Percentiles rank a stretch among this genome's conserved stretches.
Evolutionary conservation across 2,797 vertebrate species (phyloP).

Genomic region (Hapalemur alaotrensis): DNA sequence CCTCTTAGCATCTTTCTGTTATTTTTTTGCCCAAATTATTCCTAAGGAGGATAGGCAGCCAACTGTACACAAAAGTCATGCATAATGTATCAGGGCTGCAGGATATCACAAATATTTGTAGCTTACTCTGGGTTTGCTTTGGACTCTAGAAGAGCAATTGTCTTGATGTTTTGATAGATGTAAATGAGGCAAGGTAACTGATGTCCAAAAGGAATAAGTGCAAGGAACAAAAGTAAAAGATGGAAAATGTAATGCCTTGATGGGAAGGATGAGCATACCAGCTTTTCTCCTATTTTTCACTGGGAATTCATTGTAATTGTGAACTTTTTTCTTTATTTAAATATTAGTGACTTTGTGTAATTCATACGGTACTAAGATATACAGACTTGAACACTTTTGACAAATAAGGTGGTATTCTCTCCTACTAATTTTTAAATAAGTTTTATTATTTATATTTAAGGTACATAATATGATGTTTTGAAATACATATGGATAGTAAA

Average conservation of each 20-base stretch:
- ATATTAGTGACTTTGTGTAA: not conserved
- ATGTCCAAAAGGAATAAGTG: not conserved
- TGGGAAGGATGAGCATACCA: not conserved
- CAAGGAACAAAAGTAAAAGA: not conserved
- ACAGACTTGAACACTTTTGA: not conserved
- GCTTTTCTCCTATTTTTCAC: not conserved
- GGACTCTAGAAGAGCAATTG: not conserved
- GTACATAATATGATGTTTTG: not conserved
- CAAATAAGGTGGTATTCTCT: not conserved
- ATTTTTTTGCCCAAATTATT: not conserved
- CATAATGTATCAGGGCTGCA: not conserved
- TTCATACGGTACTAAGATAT: not conserved
- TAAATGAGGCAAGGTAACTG: not conserved
- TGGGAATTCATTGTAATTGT: not conserved
- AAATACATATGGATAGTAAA: not conserved
- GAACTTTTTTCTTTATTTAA: not conserved
- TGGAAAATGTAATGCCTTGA: not conserved
- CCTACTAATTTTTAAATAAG: not conserved
- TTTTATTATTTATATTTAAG: not conserved
- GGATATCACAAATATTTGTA: not conserved
- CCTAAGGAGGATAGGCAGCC: not conserved
- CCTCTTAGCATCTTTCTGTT: not conserved
- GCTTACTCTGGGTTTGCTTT: not conserved
- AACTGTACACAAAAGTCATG: not conserved
- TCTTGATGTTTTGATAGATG: not conserved